Evolutionary conservation across 2,888 invertebrate genomes (phyloP).

Genomic region (Asteroscopus sphinx): DNA sequence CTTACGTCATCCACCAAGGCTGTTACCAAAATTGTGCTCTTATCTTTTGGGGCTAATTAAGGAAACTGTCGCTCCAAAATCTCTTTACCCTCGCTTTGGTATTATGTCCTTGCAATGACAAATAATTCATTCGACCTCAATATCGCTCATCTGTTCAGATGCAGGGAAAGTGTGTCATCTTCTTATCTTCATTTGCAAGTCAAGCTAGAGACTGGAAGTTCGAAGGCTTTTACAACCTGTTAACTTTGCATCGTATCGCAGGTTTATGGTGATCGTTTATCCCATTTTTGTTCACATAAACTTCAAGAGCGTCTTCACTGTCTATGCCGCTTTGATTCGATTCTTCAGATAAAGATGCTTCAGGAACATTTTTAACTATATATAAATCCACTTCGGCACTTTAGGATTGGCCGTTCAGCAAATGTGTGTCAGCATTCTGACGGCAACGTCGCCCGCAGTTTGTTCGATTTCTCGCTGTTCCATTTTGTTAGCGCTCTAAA

Average conservation of each 20-base stretch:
- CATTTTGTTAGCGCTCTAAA: slow-evolving; percentile 62
- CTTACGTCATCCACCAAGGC: slow-evolving; percentile 35
- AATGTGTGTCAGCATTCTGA: slow-evolving; percentile 61
- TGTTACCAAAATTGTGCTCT: slow-evolving; percentile 33
- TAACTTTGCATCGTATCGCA: slow-evolving; percentile 32
- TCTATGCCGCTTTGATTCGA: slow-evolving; percentile 37
- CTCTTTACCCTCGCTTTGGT: slow-evolving; percentile 34
- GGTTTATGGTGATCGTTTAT: slow-evolving; percentile 42
- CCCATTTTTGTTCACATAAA: slow-evolving; percentile 20
- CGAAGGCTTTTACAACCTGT: slow-evolving; percentile 30
- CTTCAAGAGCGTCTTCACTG: slow-evolving; percentile 33
- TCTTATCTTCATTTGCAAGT: slow-evolving; percentile 51
- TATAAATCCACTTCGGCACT: slow-evolving; percentile 58
- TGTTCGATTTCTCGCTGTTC: slow-evolving; percentile 62
- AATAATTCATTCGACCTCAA: slow-evolving; percentile 49
- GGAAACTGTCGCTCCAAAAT: slow-evolving; percentile 37
- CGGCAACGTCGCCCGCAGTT: slow-evolving; percentile 54
- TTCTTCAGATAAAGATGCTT: slow-evolving; percentile 32
- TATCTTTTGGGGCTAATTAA: slow-evolving; percentile 41
- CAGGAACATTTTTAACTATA: slow-evolving; percentile 55
- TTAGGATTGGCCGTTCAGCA: slow-evolving; percentile 55
- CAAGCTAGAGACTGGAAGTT: slow-evolving; percentile 34
- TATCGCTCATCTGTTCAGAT: slow-evolving; percentile 24
- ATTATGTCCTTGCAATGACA: slow-evolving; percentile 37
- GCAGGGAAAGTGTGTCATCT: slow-evolving; percentile 42